Evolutionary conservation across 2,888 invertebrate genomes (phyloP), one percentile per base, ranked within the genome.

Genomic region (Oxyteleia sp.): DNA sequence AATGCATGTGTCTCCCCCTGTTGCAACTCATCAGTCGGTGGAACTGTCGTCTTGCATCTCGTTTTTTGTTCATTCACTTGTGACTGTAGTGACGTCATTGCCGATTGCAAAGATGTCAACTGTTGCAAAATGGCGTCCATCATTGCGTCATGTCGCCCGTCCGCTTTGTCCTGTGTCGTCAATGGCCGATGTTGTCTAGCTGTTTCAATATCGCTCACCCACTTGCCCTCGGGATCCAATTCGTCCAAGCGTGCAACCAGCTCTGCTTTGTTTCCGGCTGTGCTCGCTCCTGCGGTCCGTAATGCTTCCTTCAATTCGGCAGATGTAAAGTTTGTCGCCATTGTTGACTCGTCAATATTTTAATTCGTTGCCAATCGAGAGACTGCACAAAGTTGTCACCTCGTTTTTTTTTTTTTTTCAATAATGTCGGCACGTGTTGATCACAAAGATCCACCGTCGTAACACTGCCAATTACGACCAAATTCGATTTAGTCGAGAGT

Each of bases 251-350:
- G 16, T 45, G n/a, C 8, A 18, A 18, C 11, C 2, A 45, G 18
- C 45, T 45, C 45, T 18, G 45, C 45, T 45, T 45, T 45, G 8
- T 18, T 45, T 45, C 45, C 45, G 2, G 2, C 18, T 45, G 18
- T 18, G 18, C 45, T 45, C n/a, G 18, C 45, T 18, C 45, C 45
- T 4, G 10, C 18, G 18, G 45, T 5, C 45, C 45, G 18, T 11
- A 45, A 18, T 5, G 18, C 2, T 10, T 45, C 45, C 7, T 45
- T 45, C 18, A 45, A 45, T 45, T 45, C 45, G 45, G 16, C 45
- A 1, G 7, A 0, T 1, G 45, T 45, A 10, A 45, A 18, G 18
- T 45, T 45, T 3, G 45, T 18, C 18, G 45, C 45, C 45, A 45
- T 45, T 38, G 2, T 38, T 38, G 32, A 8, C 10, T 32, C 32